Percentiles rank a stretch among this genome's conserved stretches.
These are phyloP conservation scores for Micrasema longulum DNA, from an alignment of 1,140 invertebrate species.

Conservation along the genomic window DNA sequence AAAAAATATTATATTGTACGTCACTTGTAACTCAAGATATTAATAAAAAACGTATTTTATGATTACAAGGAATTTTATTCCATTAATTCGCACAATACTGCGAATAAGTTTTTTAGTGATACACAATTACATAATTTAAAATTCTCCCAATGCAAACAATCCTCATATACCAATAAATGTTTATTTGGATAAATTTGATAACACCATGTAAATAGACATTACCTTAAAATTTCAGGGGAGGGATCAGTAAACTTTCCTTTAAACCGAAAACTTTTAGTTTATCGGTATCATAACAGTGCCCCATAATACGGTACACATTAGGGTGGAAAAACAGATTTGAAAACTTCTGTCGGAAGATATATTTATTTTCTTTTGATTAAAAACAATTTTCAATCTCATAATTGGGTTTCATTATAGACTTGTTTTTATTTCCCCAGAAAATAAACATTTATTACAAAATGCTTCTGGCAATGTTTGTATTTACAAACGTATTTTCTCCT, in stretches of 20 bases:
- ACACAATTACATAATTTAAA: no score
- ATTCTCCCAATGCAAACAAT: no score
- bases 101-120: no score
- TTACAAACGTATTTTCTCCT: conserved; percentile 9
- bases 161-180: background rate
- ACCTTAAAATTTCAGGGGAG: background rate
- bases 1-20: no score
- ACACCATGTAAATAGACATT: conserved; percentile 1
- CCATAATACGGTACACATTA: no score
- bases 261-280: background rate
- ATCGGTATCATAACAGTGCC: background rate
- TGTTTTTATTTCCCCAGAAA: conserved; percentile 21
- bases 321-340: no score
- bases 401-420: conserved; percentile 12
- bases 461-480: conserved; percentile 11
- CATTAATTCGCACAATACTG: no score
- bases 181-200: background rate
- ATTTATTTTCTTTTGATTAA: background rate
- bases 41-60: no score
- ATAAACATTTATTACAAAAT: conserved; percentile 28
- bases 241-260: background rate
- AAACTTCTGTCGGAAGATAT: no score
- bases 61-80: no score
- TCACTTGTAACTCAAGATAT: no score
- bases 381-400: conserved; percentile 8